These are phyloP conservation scores for Temnothorax ravouxi DNA, from an alignment of 2,888 invertebrate species.

Conservation along the genomic window DNA sequence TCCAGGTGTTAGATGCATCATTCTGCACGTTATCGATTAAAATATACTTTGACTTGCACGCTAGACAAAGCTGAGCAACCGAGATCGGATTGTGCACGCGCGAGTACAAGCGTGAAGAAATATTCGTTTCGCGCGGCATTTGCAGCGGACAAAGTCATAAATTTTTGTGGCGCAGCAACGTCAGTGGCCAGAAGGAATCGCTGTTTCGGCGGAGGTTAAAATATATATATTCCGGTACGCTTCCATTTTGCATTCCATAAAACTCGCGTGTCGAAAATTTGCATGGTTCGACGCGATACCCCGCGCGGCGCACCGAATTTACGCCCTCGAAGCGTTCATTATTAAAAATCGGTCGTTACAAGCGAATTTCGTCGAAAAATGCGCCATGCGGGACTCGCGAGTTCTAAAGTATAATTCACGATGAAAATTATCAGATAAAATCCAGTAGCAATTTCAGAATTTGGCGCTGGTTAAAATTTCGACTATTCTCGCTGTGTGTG, in stretches of 20 bases:
- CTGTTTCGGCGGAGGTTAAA: conserved; percentile 49
- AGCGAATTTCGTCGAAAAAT: conserved; percentile 27
- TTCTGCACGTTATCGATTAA: background rate
- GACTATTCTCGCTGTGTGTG: background rate
- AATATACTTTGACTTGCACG: conserved; percentile 23
- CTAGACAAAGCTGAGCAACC: conserved; percentile 7
- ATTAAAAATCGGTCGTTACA: conserved; percentile 50
- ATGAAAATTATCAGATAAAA: conserved; percentile 41
- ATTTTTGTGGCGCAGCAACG: conserved; percentile 42
- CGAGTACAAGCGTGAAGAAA: conserved; percentile 36
- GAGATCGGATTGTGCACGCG: conserved; percentile 41
- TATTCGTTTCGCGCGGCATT: conserved; percentile 51
- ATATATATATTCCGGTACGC: conserved; percentile 47
- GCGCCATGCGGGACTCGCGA: background rate
- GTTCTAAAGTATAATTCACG: conserved; percentile 28
- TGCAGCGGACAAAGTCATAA: conserved; percentile 45
- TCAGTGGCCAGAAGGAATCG: conserved; percentile 52
- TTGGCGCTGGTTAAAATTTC: conserved; percentile 30
- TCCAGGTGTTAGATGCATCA: background rate
- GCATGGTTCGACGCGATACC: conserved; percentile 55
- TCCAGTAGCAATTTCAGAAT: conserved; percentile 20
- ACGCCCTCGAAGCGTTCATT: conserved; percentile 36
- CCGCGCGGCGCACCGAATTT: conserved; percentile 39
- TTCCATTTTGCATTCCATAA: conserved; percentile 57
- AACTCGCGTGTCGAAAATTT: conserved; percentile 55